phyloP scores from a whole-genome alignment of 2,888 invertebrate species.

The Lamproptera curius region DNA sequence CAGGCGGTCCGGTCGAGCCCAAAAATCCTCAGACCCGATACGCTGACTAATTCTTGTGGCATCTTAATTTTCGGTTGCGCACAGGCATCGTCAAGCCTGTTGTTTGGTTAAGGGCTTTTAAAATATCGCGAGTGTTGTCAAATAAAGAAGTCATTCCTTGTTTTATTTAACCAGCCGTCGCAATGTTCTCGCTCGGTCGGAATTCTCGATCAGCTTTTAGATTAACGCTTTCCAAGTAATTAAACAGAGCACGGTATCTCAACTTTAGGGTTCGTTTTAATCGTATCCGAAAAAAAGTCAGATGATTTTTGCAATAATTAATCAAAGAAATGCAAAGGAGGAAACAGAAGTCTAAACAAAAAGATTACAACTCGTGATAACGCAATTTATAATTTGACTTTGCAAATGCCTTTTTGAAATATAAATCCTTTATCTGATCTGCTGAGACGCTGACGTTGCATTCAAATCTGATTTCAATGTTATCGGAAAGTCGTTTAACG shows the following conservation, averaged over 20 bases:
- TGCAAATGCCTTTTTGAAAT: too few species aligned
- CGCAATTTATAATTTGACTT: too few species aligned
- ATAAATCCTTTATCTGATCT: too few species aligned
- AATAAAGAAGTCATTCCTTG: not conserved
- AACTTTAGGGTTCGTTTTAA: too few species aligned
- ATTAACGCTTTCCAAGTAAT: constrained; percentile 1
- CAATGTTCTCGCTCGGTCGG: not conserved
- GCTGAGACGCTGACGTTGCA: too few species aligned
- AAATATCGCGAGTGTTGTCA: constrained; percentile 14
- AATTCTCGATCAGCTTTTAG: not conserved
- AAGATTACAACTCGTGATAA: too few species aligned
- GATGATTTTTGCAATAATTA: too few species aligned
- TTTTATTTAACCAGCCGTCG: not conserved
- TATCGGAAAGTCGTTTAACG: too few species aligned
- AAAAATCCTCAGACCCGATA: constrained; percentile 27
- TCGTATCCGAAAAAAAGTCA: too few species aligned
- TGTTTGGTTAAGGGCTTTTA: not conserved
- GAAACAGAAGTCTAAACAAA: too few species aligned
- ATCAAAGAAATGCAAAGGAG: too few species aligned
- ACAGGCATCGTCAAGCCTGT: not conserved
- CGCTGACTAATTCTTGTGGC: constrained; percentile 22
- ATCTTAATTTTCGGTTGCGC: not conserved
- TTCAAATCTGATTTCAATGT: too few species aligned
- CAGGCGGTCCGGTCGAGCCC: constrained; percentile 32
- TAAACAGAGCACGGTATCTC: constrained; percentile 18